Conservation (phyloP, 2,113 vertebrate species). For the Poecilia latipinna region DNA sequence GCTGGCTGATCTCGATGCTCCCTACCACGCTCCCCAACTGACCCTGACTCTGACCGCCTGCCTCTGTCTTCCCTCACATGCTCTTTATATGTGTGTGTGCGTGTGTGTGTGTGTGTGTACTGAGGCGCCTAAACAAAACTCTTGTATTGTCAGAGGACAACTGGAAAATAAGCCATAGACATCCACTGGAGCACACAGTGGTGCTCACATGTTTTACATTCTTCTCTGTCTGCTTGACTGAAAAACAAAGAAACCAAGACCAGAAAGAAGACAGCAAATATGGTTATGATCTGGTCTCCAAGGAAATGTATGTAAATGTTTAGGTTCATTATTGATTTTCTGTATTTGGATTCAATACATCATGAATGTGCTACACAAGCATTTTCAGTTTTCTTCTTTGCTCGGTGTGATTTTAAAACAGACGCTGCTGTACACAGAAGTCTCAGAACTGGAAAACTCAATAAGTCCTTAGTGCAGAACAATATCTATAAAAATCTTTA, state of each 20-base stretch:
- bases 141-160: slow-evolving; percentile 3
- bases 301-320: too few relatives aligned
- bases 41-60: slow-evolving; percentile 22
- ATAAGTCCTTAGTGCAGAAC: too few relatives aligned
- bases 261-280: not conserved
- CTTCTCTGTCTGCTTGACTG: slow-evolving; percentile 4
- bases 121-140: not conserved
- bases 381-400: too few relatives aligned
- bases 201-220: slow-evolving; percentile 35
- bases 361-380: not conserved
- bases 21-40: slow-evolving; percentile 8
- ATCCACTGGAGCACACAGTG: not conserved
- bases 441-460: too few relatives aligned
- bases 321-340: too few relatives aligned
- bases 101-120: not conserved
- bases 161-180: not conserved
- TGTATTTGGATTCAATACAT: too few relatives aligned
- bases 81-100: not conserved
- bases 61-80: slow-evolving; percentile 16
- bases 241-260: not conserved
- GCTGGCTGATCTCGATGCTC: slow-evolving; percentile 1
- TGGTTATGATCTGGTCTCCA: not conserved
- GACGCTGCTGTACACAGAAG: too few relatives aligned
- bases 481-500: too few relatives aligned
- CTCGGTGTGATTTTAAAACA: too few relatives aligned